Conservation (phyloP, 2,888 invertebrate genomes). For the Macaria liturata region DNA sequence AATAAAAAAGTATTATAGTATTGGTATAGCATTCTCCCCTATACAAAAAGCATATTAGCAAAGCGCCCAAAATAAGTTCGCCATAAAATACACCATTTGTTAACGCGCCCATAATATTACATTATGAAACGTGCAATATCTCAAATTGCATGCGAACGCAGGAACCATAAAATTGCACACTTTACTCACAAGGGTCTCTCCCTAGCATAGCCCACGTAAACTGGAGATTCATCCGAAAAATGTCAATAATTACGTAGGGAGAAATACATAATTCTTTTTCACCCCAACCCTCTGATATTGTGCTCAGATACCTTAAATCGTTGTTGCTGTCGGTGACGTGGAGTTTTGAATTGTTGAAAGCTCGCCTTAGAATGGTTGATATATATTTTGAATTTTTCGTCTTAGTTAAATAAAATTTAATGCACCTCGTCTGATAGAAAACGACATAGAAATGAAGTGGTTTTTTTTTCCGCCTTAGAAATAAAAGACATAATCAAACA, state of each 20-base stretch:
- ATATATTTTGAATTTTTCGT: too few relatives aligned
- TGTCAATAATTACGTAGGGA: slow-evolving; percentile 66
- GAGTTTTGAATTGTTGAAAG: not conserved
- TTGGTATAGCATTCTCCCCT: too few relatives aligned
- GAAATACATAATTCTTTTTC: slow-evolving; percentile 49
- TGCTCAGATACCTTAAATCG: slow-evolving; percentile 24
- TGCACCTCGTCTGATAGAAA: too few relatives aligned
- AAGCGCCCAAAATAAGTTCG: too few relatives aligned
- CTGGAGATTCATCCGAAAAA: slow-evolving; percentile 65
- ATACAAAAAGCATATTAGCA: too few relatives aligned
- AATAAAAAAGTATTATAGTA: too few relatives aligned
- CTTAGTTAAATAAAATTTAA: too few relatives aligned
- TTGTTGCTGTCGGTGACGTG: slow-evolving; percentile 20
- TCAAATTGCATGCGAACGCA: slow-evolving; percentile 6
- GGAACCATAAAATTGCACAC: slow-evolving; percentile 16
- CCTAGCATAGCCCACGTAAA: slow-evolving; percentile 44
- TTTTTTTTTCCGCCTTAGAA: too few relatives aligned
- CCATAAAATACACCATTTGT: too few relatives aligned
- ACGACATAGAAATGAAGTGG: too few relatives aligned
- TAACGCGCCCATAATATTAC: slow-evolving; percentile 1
- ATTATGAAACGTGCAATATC: slow-evolving; percentile 9
- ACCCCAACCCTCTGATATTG: slow-evolving; percentile 47
- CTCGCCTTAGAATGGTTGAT: slow-evolving; percentile 1
- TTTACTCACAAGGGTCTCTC: slow-evolving; percentile 12
- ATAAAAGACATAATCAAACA: too few relatives aligned